These are phyloP conservation scores for Passer montanus DNA, from an alignment of 2,113 vertebrate genomes.

Conservation along the genomic window DNA sequence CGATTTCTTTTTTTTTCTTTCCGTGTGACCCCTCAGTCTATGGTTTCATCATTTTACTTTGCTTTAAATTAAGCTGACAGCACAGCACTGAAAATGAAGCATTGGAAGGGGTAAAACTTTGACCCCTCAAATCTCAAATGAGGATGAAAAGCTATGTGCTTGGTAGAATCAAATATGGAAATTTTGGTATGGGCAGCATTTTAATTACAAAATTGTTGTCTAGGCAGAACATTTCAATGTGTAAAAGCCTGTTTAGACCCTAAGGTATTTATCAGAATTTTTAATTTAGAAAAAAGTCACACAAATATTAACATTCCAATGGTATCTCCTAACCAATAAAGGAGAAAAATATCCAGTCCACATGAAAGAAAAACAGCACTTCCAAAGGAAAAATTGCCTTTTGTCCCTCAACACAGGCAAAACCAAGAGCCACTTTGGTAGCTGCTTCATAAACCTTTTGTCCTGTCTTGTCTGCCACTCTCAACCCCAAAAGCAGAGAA, in stretches of 20 bases:
- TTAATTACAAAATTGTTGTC: not conserved
- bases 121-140: conserved; percentile 44
- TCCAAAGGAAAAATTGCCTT: not conserved
- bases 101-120: conserved; percentile 40
- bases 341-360: not conserved
- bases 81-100: not conserved
- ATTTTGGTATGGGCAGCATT: not conserved
- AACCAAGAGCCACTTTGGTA: not conserved
- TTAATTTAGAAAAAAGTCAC: not conserved
- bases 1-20: conserved; percentile 18
- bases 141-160: conserved; percentile 4
- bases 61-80: conserved; percentile 63
- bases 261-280: not conserved
- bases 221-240: not conserved
- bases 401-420: not conserved
- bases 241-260: not conserved
- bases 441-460: not conserved
- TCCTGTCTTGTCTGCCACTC: not conserved
- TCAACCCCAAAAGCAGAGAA: not conserved
- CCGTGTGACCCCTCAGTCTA: conserved; percentile 27
- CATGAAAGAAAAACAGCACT: accelerated
- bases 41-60: conserved; percentile 15
- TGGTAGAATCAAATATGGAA: conserved; percentile 18
- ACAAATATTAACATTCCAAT: not conserved
- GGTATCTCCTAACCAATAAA: not conserved